These are phyloP conservation scores for Anniella stebbinsi DNA, from an alignment of 2,797 vertebrate species.

Conservation along the genomic window DNA sequence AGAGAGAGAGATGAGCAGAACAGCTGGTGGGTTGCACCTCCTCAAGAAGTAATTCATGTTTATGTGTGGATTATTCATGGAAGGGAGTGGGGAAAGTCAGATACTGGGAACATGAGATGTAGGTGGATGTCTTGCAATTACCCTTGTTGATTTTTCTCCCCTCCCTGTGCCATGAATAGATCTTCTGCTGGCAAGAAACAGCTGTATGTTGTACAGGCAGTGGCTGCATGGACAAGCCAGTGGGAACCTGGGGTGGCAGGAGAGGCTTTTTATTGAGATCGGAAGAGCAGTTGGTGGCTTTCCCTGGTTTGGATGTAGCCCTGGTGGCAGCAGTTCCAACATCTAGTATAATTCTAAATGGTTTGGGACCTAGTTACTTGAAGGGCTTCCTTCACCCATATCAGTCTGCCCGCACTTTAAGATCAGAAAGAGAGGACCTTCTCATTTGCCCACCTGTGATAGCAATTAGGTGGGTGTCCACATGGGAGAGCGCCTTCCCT, in stretches of 20 bases:
- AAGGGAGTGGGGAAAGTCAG: background rate
- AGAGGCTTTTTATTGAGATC: background rate
- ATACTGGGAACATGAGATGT: background rate
- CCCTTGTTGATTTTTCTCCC: background rate
- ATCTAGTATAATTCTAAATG: background rate
- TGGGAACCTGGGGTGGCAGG: background rate
- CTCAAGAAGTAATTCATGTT: background rate
- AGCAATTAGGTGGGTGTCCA: too few species aligned
- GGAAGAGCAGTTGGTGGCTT: background rate
- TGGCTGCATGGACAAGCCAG: background rate
- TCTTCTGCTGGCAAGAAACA: background rate
- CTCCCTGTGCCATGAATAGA: background rate
- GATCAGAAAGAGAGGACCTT: too few species aligned
- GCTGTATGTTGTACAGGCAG: background rate
- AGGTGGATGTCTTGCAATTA: background rate
- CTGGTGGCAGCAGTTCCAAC: background rate
- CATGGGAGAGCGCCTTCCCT: too few species aligned
- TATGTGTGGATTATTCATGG: background rate
- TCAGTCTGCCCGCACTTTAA: too few species aligned
- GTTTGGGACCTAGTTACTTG: too few species aligned
- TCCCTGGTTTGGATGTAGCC: background rate
- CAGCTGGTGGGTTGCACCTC: background rate
- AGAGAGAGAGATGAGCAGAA: background rate
- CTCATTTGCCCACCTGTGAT: too few species aligned
- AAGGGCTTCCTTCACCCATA: too few species aligned